Evolutionary conservation across 1,140 invertebrate species (phyloP).

Genomic region (Platorchestia sp.): DNA sequence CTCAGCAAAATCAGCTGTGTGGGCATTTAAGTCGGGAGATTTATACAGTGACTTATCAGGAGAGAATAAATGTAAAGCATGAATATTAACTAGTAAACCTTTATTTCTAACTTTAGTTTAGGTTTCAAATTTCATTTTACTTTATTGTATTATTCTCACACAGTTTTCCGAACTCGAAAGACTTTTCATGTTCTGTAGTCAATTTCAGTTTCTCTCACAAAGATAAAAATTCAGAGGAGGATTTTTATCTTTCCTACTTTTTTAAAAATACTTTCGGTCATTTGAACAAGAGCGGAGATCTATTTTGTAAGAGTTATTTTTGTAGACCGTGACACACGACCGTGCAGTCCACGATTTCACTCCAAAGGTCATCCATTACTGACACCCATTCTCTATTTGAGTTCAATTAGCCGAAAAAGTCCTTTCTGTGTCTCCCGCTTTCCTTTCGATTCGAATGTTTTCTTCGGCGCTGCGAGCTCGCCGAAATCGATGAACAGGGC

Average conservation of each 20-base stretch:
- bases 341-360: not conserved
- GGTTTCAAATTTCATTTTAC: not conserved
- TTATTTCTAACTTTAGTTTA: not conserved
- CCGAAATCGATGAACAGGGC: not conserved
- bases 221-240: not conserved
- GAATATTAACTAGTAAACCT: no score
- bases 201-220: not conserved
- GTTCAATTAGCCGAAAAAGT: not conserved
- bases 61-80: not conserved
- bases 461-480: not conserved
- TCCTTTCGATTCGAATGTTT: not conserved
- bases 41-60: no score
- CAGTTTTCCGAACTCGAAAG: not conserved
- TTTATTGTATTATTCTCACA: not conserved
- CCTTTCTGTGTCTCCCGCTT: not conserved
- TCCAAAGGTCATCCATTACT: not conserved
- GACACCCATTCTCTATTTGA: not conserved
- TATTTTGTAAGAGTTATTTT: not conserved
- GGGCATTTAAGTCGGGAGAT: no score
- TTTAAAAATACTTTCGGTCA: not conserved
- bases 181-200: not conserved
- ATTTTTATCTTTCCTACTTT: not conserved
- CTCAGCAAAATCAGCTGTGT: no score
- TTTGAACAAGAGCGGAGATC: not conserved
- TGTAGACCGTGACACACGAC: not conserved